Conservation (phyloP, 2,888 invertebrate genomes). For the Notodonta dromedarius region DNA sequence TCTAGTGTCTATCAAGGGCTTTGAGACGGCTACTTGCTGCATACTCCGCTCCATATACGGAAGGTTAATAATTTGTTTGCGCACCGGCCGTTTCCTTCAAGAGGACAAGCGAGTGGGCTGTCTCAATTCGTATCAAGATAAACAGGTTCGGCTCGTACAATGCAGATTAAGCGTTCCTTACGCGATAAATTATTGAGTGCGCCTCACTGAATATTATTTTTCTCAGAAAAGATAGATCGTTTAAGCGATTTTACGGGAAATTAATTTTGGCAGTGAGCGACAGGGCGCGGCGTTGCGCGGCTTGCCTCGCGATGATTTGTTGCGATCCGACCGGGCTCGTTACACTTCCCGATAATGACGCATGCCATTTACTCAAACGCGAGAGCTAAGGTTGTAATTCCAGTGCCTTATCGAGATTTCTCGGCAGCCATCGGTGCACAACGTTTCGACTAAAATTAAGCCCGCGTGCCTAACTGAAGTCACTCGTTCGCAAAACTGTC, state of each 20-base stretch:
- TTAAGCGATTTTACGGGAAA: slow-evolving; percentile 79
- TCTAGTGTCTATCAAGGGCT: slow-evolving; percentile 55
- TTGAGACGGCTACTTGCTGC: slow-evolving; percentile 55
- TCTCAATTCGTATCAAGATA: slow-evolving; percentile 63
- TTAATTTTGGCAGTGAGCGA: slow-evolving; percentile 80
- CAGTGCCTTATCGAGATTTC: slow-evolving; percentile 62
- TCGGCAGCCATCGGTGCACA: slow-evolving; percentile 50
- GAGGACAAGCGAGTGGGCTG: slow-evolving; percentile 50
- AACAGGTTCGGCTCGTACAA: slow-evolving; percentile 58
- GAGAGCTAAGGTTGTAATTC: slow-evolving; percentile 62
- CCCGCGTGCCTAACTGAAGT: slow-evolving; percentile 25
- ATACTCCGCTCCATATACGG: slow-evolving; percentile 64
- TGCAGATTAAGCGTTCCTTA: slow-evolving; percentile 67
- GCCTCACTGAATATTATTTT: slow-evolving; percentile 70
- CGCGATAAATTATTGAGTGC: slow-evolving; percentile 65
- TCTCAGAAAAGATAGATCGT: slow-evolving; percentile 79
- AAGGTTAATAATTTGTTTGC: slow-evolving; percentile 73
- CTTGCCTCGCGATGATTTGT: slow-evolving; percentile 68
- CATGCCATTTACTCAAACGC: slow-evolving; percentile 72
- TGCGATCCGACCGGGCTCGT: slow-evolving; percentile 66
- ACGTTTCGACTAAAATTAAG: slow-evolving; percentile 49
- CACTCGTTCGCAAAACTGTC: slow-evolving; percentile 8
- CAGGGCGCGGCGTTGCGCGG: slow-evolving; percentile 58
- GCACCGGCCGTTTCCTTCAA: slow-evolving; percentile 60
- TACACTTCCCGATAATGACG: slow-evolving; percentile 74